Conservation (phyloP, 2,888 invertebrate genomes). For the Morpho achilles region DNA sequence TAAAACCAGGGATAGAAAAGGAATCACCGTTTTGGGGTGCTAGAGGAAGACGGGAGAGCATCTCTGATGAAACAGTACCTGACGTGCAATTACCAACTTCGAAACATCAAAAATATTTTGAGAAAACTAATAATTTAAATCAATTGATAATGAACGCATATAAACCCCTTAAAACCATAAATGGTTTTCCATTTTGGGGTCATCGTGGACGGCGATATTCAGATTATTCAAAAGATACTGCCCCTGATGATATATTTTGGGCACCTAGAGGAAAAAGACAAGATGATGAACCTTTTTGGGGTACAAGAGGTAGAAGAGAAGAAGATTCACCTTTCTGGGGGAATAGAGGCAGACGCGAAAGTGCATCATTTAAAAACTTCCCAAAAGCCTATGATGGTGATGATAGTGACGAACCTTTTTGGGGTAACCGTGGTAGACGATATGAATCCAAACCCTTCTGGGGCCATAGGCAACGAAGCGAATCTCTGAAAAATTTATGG, state of each 20-base stretch:
- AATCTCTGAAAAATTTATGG: conserved; percentile 47
- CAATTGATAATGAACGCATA: conserved; percentile 17
- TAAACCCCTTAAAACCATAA: conserved; percentile 16
- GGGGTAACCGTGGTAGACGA: conserved; percentile 42
- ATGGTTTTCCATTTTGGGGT: conserved; percentile 44
- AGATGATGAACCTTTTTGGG: conserved; percentile 51
- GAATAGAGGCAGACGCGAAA: conserved; percentile 39
- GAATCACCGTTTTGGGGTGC: conserved; percentile 64
- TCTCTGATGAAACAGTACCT: conserved; percentile 38
- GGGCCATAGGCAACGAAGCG: conserved; percentile 58
- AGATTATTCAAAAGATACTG: conserved; percentile 32
- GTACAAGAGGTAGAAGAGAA: conserved; percentile 46
- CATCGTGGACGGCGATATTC: conserved; percentile 47
- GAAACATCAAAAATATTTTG: conserved; percentile 11
- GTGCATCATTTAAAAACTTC: not conserved
- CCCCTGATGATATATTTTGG: conserved; percentile 28
- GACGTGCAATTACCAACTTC: conserved; percentile 21
- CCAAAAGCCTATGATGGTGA: conserved; percentile 37
- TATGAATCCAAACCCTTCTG: conserved; percentile 54
- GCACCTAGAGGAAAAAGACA: conserved; percentile 39
- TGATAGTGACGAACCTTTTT: conserved; percentile 47
- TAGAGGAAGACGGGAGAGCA: conserved; percentile 53
- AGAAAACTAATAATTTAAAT: conserved; percentile 29
- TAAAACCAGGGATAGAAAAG: conserved; percentile 32
- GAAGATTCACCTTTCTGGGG: conserved; percentile 44